Conservation (phyloP, 2,797 vertebrate genomes). For the Sylvilagus floridanus region DNA sequence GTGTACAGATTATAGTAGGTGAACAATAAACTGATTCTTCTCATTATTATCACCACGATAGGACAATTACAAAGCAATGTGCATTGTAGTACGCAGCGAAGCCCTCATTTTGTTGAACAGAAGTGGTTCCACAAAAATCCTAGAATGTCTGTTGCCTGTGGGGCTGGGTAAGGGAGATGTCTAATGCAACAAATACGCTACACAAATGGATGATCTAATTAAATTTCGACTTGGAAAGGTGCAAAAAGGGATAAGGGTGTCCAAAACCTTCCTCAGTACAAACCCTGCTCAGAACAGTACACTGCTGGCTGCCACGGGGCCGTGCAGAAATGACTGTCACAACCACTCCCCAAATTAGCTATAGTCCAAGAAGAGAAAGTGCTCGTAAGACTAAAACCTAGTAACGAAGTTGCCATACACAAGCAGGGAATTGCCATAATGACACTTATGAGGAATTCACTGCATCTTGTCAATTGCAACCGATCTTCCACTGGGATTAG, state of each 20-base stretch:
- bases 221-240: slow-evolving; percentile 6
- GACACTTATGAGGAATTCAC: not conserved
- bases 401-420: not conserved
- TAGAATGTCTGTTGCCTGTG: not conserved
- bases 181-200: not conserved
- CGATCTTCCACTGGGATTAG: not conserved
- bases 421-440: not conserved
- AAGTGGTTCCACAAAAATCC: not conserved
- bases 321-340: not conserved
- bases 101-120: not conserved
- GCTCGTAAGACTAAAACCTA: not conserved
- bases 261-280: not conserved
- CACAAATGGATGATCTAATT: not conserved
- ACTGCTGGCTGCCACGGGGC: not conserved
- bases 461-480: not conserved
- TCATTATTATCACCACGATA: not conserved
- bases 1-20: not conserved
- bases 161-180: not conserved
- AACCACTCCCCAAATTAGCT: not conserved
- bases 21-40: not conserved
- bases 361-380: not conserved
- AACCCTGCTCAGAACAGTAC: not conserved
- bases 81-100: not conserved
- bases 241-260: not conserved
- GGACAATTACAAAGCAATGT: not conserved